Evolutionary conservation across 2,113 vertebrate genomes (phyloP).

Genomic region (Corydoras sp.): DNA sequence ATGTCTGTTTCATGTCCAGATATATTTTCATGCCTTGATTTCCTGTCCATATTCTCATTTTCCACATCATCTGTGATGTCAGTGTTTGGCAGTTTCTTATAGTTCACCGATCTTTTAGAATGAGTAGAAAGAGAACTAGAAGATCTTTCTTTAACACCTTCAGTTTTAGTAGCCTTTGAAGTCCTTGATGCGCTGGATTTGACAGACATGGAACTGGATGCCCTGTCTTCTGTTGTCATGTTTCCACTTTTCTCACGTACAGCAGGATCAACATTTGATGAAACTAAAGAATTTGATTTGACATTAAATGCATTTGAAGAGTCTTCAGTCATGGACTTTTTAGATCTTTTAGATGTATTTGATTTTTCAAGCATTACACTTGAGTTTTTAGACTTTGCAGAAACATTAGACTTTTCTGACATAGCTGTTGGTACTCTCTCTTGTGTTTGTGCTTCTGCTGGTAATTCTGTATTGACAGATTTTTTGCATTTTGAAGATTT

Average conservation of each 20-base stretch:
- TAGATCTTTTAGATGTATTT: slow-evolving; percentile 20
- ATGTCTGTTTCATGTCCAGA: not conserved
- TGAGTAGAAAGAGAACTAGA: not conserved
- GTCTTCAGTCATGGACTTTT: slow-evolving; percentile 5
- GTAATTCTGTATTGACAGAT: not conserved
- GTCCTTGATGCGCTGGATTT: slow-evolving; percentile 32
- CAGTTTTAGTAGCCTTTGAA: slow-evolving; percentile 17
- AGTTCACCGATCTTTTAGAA: slow-evolving; percentile 19
- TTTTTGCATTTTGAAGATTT: slow-evolving; percentile 41
- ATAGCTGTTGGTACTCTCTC: slow-evolving; percentile 23
- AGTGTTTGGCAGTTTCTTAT: slow-evolving; percentile 2
- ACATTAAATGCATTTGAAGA: slow-evolving; percentile 28
- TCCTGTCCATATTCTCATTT: not conserved
- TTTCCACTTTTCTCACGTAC: slow-evolving; percentile 27
- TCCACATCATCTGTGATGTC: slow-evolving; percentile 4
- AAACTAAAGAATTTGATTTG: slow-evolving; percentile 30
- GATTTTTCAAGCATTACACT: slow-evolving; percentile 49
- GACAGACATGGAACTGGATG: slow-evolving; percentile 8
- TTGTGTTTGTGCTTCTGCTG: slow-evolving; percentile 11
- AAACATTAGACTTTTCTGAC: slow-evolving; percentile 17
- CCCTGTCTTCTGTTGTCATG: slow-evolving; percentile 33
- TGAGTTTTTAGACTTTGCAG: slow-evolving; percentile 22
- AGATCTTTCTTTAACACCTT: slow-evolving; percentile 5
- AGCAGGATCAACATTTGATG: slow-evolving; percentile 32
- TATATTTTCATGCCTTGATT: slow-evolving; percentile 24